phyloP scores from a whole-genome alignment of 2,113 vertebrate genomes.

The Toxostoma redivivum region DNA sequence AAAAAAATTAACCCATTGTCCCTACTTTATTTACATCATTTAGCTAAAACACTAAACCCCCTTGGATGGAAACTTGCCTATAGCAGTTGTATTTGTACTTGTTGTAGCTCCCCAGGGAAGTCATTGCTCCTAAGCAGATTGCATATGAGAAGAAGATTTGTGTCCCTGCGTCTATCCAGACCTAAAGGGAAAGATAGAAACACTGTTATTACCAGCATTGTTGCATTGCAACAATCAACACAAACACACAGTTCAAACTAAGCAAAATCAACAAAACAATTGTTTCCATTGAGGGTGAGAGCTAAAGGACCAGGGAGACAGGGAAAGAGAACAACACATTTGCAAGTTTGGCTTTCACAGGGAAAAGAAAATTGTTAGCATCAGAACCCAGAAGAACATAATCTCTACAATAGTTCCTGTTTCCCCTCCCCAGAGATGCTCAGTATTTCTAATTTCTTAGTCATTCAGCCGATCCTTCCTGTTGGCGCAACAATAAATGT shows the following conservation, averaged over 20 bases:
- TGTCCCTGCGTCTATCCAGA: constrained; percentile 98
- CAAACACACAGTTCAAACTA: background rate
- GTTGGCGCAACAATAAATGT: background rate
- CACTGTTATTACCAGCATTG: background rate
- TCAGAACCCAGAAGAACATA: background rate
- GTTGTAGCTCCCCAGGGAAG: constrained; percentile 99
- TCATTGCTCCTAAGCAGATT: constrained; percentile 99
- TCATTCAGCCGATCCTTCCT: constrained; percentile 18
- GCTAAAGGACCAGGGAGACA: constrained; percentile 4
- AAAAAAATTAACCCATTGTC: constrained; percentile 81
- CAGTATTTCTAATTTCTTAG: constrained; percentile 26
- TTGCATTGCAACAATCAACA: background rate
- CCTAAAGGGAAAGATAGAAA: constrained; percentile 71
- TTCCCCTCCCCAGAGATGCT: background rate
- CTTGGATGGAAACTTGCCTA: constrained; percentile 84
- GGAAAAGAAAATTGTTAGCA: constrained; percentile 31
- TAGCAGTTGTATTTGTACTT: constrained; percentile 99
- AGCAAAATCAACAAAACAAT: background rate
- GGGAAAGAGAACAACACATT: constrained; percentile 43
- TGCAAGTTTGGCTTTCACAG: background rate
- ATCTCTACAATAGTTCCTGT: background rate
- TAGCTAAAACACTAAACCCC: constrained; percentile 71
- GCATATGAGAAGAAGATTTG: constrained; percentile 99
- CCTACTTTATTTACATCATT: constrained; percentile 74
- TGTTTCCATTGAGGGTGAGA: background rate